Evolutionary conservation across 2,888 invertebrate species (phyloP).

Genomic region (Drosophila emarginata): DNA sequence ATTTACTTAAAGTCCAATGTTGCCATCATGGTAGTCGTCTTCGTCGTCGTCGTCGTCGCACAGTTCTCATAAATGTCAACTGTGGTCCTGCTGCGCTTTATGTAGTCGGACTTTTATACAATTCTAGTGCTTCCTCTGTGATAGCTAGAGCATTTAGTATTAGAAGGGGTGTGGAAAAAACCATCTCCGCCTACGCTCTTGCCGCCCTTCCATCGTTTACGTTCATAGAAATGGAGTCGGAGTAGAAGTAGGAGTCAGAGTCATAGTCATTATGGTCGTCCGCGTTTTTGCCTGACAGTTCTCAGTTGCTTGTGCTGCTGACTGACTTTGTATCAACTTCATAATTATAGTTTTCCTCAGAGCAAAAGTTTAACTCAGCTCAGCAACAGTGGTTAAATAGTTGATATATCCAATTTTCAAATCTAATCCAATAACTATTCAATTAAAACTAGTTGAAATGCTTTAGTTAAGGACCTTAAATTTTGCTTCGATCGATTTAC

Average conservation of each 20-base stretch:
- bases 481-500: too few species aligned
- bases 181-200: not conserved
- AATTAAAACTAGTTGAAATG: too few species aligned
- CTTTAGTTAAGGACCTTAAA: too few species aligned
- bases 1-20: conserved; percentile 35
- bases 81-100: conserved; percentile 65
- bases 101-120: conserved; percentile 73
- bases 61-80: conserved; percentile 69
- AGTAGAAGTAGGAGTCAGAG: conserved; percentile 6
- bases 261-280: conserved; percentile 65
- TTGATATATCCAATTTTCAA: not conserved
- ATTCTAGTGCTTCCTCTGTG: conserved; percentile 63
- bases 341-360: conserved; percentile 68
- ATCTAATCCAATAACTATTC: too few species aligned
- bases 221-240: too few species aligned
- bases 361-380: conserved; percentile 55
- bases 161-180: conserved; percentile 5
- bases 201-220: not conserved
- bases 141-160: conserved; percentile 43
- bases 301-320: conserved; percentile 41
- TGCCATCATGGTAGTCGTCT: conserved; percentile 4
- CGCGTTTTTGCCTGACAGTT: conserved; percentile 46
- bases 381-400: conserved; percentile 44
- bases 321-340: conserved; percentile 75
- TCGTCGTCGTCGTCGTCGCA: conserved; percentile 23